phyloP scores from a whole-genome alignment of 2,888 invertebrate genomes.

The Anticlea derivata region DNA sequence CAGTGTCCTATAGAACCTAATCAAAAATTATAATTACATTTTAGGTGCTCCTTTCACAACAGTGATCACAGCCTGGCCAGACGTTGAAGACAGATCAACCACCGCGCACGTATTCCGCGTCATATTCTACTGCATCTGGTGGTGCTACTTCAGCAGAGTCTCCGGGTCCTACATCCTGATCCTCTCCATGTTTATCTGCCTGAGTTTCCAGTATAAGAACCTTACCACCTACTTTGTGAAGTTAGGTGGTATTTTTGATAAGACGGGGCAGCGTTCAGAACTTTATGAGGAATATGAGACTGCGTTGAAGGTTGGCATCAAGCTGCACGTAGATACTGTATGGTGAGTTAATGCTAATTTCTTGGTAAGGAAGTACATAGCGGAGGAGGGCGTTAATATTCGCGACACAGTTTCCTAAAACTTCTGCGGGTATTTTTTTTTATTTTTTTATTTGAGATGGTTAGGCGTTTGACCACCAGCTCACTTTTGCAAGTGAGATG shows the following conservation, averaged over 20 bases:
- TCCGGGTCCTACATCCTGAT: conserved; percentile 43
- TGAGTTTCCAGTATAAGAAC: conserved; percentile 47
- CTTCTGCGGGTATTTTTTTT: no score
- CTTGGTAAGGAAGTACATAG: no score
- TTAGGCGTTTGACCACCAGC: no score
- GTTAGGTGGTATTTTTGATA: conserved; percentile 35
- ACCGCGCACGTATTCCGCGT: conserved; percentile 40
- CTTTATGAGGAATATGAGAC: conserved; percentile 50
- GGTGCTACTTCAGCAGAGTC: conserved; percentile 43
- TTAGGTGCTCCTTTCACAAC: conserved; percentile 48
- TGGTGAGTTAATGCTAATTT: conserved; percentile 11
- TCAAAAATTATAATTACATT: no score
- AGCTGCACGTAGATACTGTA: conserved; percentile 45
- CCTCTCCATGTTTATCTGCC: conserved; percentile 42
- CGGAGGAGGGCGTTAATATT: no score
- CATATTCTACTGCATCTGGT: conserved; percentile 48
- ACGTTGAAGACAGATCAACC: conserved; percentile 41
- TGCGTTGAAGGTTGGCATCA: conserved; percentile 52
- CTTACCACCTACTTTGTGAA: conserved; percentile 42
- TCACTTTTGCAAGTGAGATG: no score
- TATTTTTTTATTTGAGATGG: no score
- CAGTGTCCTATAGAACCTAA: no score
- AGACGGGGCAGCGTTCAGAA: conserved; percentile 34
- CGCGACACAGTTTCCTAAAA: no score
- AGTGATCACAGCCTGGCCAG: conserved; percentile 56